Conservation (phyloP, 2,113 vertebrate genomes). For the Nothobranchius kuhntae region DNA sequence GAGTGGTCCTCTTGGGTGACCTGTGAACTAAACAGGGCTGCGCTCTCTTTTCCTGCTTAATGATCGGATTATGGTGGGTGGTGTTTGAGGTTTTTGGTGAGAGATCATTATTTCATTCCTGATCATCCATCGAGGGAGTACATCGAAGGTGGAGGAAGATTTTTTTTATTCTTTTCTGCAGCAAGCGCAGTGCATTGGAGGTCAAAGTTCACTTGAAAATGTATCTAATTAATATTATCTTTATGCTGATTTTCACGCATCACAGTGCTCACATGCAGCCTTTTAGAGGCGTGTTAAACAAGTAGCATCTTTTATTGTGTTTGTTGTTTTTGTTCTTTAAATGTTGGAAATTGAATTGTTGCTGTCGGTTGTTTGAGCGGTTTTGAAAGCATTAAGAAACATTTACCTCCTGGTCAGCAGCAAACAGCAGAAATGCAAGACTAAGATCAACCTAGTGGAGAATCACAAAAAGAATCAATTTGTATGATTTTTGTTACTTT, state of each 20-base stretch:
- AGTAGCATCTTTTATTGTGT: background rate
- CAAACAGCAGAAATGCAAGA: background rate
- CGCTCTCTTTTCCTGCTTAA: constrained; percentile 46
- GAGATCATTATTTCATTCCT: constrained; percentile 64
- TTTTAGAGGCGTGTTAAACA: constrained; percentile 17
- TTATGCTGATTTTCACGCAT: background rate
- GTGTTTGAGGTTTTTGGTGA: constrained; percentile 28
- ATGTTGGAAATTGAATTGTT: background rate
- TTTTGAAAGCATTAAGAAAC: too few relatives aligned
- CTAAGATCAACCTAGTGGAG: too few relatives aligned
- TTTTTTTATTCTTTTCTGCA: too few relatives aligned
- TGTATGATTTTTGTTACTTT: too few relatives aligned
- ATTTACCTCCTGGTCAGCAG: too few relatives aligned
- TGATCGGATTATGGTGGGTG: constrained; percentile 56
- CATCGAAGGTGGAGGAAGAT: constrained; percentile 17
- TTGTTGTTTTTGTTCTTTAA: background rate
- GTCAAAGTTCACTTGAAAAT: constrained; percentile 57
- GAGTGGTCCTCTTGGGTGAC: constrained; percentile 67
- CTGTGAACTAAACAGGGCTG: constrained; percentile 61
- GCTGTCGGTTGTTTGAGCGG: too few relatives aligned
- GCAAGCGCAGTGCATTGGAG: constrained; percentile 3
- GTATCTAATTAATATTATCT: constrained; percentile 27
- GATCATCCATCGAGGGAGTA: constrained; percentile 28
- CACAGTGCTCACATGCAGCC: constrained; percentile 20
- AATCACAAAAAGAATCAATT: too few relatives aligned